Base-by-base conservation (phyloP, 2,888 invertebrate species). In the Entomobrya proxima region DNA sequence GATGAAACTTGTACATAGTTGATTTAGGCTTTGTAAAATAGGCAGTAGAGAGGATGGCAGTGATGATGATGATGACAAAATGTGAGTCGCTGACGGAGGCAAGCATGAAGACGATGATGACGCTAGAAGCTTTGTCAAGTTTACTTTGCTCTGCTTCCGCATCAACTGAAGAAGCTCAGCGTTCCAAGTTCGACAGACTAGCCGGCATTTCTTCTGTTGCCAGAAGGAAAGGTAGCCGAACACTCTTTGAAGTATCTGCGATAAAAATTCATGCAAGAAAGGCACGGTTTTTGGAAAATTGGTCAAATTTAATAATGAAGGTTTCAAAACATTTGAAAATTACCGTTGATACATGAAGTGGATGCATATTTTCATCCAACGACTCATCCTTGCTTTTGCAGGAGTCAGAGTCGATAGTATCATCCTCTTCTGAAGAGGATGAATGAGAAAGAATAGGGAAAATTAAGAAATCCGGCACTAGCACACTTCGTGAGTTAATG, bases 141-240 rank as follows among this genome's bases (percentile, higher is more conserved):
- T 88, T 15, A 85, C 81, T 86, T 86, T 88, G 72, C 88, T 76
- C 69, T 74, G 61, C 40, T 67, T 80, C 24, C 88, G 79, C 2
- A 88, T 58, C 37, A 37, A 75, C 37, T 76, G 80, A 24, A 37
- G 58, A 24, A 86, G 61, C 52, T 88, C 88, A 13, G 61, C 35
- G 11, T 84, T 85, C 88, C 88, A 88, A 24, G 81, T 82, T 9
- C 55, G 75, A 58, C 88, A 88, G 18, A 88, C 88, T 11, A 86
- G 75, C 11, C 88, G 86, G 37, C 88, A 88, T 47, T 88, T 88
- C 75, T 88, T 88, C 44, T 86, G 86, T 61, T 88, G 72, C 84
- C 86, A 86, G 40, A 84, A 85, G 9, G 86, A 85, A 30, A 88
- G 80, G 67, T 84, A 85, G 81, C 78, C 35, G 52, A 88, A 88